Evolutionary conservation across 2,797 vertebrate genomes (phyloP).

Genomic region (Cottoperca gobio): DNA sequence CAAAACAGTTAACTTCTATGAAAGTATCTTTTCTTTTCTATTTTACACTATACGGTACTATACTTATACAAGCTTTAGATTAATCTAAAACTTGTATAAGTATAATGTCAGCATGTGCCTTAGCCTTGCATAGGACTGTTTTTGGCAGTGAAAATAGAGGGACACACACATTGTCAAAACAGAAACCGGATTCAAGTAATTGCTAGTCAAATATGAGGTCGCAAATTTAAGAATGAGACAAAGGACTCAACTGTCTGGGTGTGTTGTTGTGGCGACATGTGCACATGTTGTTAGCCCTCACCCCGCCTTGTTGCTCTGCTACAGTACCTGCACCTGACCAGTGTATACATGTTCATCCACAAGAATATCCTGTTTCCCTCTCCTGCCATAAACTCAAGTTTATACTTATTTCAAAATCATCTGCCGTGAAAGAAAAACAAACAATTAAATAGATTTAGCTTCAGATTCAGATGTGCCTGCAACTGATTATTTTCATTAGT

Average conservation of each 20-base stretch:
- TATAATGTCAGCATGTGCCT: background rate
- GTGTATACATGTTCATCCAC: background rate
- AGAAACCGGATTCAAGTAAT: constrained; percentile 9
- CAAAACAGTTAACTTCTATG: background rate
- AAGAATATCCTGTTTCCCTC: background rate
- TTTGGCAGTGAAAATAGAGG: background rate
- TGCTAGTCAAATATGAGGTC: background rate
- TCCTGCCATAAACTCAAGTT: background rate
- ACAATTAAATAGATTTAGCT: background rate
- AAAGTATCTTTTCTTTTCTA: too few species aligned
- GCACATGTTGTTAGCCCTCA: background rate
- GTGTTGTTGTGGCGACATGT: background rate
- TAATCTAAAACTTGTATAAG: too few species aligned
- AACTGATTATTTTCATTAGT: background rate
- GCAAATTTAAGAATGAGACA: background rate
- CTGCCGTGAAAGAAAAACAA: background rate
- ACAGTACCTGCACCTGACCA: background rate
- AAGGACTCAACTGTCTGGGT: background rate
- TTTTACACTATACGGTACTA: too few species aligned
- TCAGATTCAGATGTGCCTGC: background rate
- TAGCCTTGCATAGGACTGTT: background rate
- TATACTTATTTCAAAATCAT: background rate
- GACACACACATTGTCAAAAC: background rate
- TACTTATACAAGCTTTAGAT: too few species aligned
- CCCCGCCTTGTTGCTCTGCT: background rate